Evolutionary conservation across 2,797 vertebrate species (phyloP).

Genomic region (Syngnathus rostellatus): DNA sequence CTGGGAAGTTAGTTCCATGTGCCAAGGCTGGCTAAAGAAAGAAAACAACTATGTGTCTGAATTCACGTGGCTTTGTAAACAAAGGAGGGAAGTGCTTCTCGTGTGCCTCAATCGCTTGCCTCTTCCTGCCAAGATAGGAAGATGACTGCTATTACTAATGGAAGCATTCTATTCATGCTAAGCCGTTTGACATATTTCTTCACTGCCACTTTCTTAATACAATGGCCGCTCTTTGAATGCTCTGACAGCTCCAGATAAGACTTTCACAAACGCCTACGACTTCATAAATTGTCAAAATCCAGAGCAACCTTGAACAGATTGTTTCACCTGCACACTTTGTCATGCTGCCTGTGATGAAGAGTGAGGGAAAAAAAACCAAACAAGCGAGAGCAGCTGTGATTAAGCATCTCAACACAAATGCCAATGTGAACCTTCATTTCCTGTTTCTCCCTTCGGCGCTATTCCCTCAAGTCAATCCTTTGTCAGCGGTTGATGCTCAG

Average conservation of each 20-base stretch:
- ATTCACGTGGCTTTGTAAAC: constrained; percentile 41
- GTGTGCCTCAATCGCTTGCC: constrained; percentile 40
- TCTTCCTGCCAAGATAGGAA: constrained; percentile 35
- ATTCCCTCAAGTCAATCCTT: constrained; percentile 14
- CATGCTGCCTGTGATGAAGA: constrained; percentile 20
- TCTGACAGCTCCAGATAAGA: constrained; percentile 1
- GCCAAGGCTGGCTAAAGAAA: constrained; percentile 6
- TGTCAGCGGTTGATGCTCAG: constrained; percentile 23
- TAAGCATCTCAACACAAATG: constrained; percentile 17
- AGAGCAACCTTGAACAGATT: not conserved
- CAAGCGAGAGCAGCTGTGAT: constrained; percentile 27
- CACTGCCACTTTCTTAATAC: constrained; percentile 7
- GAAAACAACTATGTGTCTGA: constrained; percentile 15
- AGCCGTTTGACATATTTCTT: constrained; percentile 1
- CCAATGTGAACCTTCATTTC: constrained; percentile 41
- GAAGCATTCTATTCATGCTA: constrained; percentile 9
- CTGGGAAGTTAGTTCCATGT: not conserved
- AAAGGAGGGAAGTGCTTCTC: constrained; percentile 53
- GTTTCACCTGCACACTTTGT: constrained; percentile 14
- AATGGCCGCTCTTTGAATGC: not conserved
- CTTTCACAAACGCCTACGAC: constrained; percentile 4
- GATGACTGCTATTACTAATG: not conserved
- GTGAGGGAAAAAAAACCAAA: not conserved
- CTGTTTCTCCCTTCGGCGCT: constrained; percentile 20
- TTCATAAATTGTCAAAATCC: constrained; percentile 1